phyloP scores from a whole-genome alignment of 2,797 vertebrate genomes.

The Florisuga fusca region DNA sequence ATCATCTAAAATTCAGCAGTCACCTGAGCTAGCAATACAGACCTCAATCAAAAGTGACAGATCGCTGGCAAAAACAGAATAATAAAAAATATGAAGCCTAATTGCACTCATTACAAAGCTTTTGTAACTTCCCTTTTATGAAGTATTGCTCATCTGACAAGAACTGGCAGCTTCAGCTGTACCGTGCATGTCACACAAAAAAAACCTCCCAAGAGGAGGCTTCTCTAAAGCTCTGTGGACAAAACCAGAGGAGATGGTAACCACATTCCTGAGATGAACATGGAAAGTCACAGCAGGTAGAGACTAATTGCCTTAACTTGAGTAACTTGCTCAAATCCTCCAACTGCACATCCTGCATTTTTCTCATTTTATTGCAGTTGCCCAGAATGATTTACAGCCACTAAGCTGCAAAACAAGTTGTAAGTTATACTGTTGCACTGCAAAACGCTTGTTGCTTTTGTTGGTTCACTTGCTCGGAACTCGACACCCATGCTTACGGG shows the following conservation, averaged over 20 bases:
- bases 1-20: background rate
- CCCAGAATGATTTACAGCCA: background rate
- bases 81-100: constrained; percentile 7
- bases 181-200: background rate
- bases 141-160: constrained; percentile 17
- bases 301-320: background rate
- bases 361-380: background rate
- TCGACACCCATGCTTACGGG: background rate
- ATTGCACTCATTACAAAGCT: background rate
- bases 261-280: background rate
- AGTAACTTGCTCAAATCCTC: background rate
- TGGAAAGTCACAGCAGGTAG: background rate
- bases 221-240: background rate
- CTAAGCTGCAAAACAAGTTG: background rate
- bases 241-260: background rate
- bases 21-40: background rate
- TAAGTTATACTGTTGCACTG: background rate
- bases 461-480: background rate
- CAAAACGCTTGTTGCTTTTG: fast-evolving
- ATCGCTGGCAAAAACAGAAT: background rate
- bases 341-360: background rate
- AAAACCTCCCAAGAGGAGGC: background rate
- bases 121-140: constrained; percentile 42
- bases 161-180: background rate
- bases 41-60: constrained; percentile 31